phyloP scores from a whole-genome alignment of 1,140 invertebrate genomes.

The Drosophila guanche region DNA sequence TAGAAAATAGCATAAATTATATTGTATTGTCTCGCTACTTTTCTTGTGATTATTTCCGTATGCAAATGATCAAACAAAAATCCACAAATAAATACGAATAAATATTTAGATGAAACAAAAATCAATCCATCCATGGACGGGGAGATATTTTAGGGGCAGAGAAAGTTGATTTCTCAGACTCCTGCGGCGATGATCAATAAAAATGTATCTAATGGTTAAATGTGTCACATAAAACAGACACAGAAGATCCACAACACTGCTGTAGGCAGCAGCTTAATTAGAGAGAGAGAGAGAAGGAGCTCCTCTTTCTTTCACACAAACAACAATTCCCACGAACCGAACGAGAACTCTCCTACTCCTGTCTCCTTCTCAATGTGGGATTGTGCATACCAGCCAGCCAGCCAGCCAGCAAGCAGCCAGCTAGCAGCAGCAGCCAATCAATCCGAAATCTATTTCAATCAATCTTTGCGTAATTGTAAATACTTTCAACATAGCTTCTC shows the following conservation, averaged over 20 bases:
- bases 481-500: conserved; percentile 77
- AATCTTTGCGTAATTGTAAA: conserved; percentile 82
- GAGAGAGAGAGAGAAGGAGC: conserved; percentile 31
- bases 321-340: conserved; percentile 13
- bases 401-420: too few species aligned
- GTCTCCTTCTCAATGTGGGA: neutral
- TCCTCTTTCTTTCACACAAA: conserved; percentile 40
- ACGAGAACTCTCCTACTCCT: conserved; percentile 11
- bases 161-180: conserved; percentile 47
- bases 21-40: conserved; percentile 36
- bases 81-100: conserved; percentile 71
- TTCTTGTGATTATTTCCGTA: conserved; percentile 52
- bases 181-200: conserved; percentile 57
- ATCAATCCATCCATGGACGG: conserved; percentile 40
- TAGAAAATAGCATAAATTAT: conserved; percentile 78
- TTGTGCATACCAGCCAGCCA: conserved; percentile 64
- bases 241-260: conserved; percentile 6
- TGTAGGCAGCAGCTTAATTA: conserved; percentile 40
- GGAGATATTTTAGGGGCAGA: conserved; percentile 21
- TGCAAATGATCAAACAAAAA: conserved; percentile 68
- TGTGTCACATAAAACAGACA: conserved; percentile 43
- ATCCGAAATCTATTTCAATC: conserved; percentile 81
- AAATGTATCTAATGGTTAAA: conserved; percentile 24
- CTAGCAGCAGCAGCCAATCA: conserved; percentile 57
- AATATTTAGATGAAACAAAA: conserved; percentile 69